Percentiles rank a stretch among this genome's conserved stretches.
Evolutionary conservation across 2,113 vertebrate species (phyloP).

Genomic region (Dissostichus mawsoni): DNA sequence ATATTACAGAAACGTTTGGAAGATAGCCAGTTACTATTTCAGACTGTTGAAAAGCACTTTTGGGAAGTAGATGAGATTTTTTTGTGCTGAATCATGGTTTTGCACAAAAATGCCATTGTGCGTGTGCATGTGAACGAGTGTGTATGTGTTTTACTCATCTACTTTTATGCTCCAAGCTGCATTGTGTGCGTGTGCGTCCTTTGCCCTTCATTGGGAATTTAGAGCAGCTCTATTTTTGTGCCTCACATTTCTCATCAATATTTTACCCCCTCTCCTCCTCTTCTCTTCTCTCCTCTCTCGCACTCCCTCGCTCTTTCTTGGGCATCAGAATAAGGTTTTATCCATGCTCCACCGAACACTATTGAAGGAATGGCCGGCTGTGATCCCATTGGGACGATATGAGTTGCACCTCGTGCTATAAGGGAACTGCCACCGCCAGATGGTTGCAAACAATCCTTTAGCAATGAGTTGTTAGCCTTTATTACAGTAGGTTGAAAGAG

Average conservation of each 20-base stretch:
- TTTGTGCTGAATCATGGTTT: constrained; percentile 66
- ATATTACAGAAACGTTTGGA: constrained; percentile 24
- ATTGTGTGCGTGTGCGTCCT: constrained; percentile 23
- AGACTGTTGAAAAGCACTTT: constrained; percentile 45
- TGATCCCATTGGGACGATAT: constrained; percentile 62
- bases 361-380: constrained; percentile 62
- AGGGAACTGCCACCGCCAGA: constrained; percentile 68
- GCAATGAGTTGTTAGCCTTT: constrained; percentile 60
- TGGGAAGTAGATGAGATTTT: constrained; percentile 37
- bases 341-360: constrained; percentile 73
- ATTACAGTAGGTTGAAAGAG: constrained; percentile 48
- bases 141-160: constrained; percentile 53
- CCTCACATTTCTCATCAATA: constrained; percentile 79
- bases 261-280: constrained; percentile 67
- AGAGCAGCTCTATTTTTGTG: constrained; percentile 74
- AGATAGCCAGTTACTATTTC: constrained; percentile 47
- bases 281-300: constrained; percentile 20
- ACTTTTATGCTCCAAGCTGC: constrained; percentile 36
- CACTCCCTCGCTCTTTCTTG: constrained; percentile 29
- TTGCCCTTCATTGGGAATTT: constrained; percentile 64
- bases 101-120: constrained; percentile 29
- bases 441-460: constrained; percentile 73
- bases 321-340: constrained; percentile 73
- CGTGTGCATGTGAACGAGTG: constrained; percentile 19
- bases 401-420: constrained; percentile 64